Evolutionary conservation across 2,888 invertebrate species (phyloP), one percentile per base, ranked within the genome.

Genomic region (Cremastobaeus sp.): DNA sequence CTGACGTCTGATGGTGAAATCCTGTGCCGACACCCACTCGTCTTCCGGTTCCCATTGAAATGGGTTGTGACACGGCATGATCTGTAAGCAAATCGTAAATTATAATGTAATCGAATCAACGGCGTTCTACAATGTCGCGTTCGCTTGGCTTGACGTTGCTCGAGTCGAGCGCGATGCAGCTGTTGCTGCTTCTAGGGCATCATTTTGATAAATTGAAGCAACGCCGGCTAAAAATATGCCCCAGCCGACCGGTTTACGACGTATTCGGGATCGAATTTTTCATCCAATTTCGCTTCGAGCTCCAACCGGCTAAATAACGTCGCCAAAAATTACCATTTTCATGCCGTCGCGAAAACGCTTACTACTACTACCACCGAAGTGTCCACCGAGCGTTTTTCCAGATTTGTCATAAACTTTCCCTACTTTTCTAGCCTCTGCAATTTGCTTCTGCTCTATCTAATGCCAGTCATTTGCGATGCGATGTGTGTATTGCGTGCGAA

Each of bases 11-110:
- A 79, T 86, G 86, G 73, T 87, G 86, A 78, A 85, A 87, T 76
- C 87, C 87, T 20, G 91, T 90, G 68, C 92, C 93, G 55, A 89
- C 90, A 43, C 89, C 89, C 71, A 90, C 90, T 47, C 91, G 90
- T 76, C 95, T 91, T 65, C 94, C 92, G 48, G 94, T 92, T 78
- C 93, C 92, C 93, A 96, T 93, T 85, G 92, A 90, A 80, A 95
- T 92, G 60, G 94, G 93, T 79, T 92, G 92, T 71, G 92, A 91
- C 37, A 92, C 91, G 59, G 91, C 90, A 88, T 93, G 92, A 84
- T 92, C 92, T 89, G 88, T 47, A 48, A 60, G 37, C 30, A 39
- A 65, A 50, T 50, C 1, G 14, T 21, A 6, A 59, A 57, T 65
- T 64, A 65, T n/a, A 43, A 57, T 50, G 5, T 14, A 11, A 57